A percentile compares a stretch with the other conserved stretches of the same genome.
These are phyloP conservation scores for Hemaris fuciformis DNA, from an alignment of 2,888 invertebrate species.

Conservation along the genomic window DNA sequence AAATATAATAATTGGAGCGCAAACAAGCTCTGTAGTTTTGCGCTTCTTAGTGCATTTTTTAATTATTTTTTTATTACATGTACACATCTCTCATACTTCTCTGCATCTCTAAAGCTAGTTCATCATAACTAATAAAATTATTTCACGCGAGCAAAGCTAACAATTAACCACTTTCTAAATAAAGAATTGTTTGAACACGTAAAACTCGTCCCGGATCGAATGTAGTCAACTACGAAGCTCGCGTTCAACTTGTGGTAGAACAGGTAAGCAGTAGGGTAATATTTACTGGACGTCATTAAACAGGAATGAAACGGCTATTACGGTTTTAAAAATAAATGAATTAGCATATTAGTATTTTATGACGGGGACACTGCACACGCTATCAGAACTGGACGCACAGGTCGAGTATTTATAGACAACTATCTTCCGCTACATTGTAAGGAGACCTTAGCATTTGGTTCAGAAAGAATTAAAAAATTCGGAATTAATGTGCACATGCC, in stretches of 20 bases:
- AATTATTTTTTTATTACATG: too few species aligned
- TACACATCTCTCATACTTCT: too few species aligned
- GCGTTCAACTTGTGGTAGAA: background rate
- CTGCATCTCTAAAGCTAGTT: too few species aligned
- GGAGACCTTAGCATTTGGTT: background rate
- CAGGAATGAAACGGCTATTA: background rate
- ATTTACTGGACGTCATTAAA: background rate
- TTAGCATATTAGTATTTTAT: slow-evolving; percentile 5
- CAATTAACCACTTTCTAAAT: background rate
- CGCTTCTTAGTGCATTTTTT: too few species aligned
- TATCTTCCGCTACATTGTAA: too few species aligned
- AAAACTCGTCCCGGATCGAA: background rate
- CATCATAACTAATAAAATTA: background rate
- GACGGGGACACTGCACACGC: background rate
- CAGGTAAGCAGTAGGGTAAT: background rate
- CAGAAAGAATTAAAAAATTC: too few species aligned
- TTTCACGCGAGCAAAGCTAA: background rate
- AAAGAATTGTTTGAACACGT: background rate
- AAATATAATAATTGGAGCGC: too few species aligned
- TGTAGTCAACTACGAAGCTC: background rate
- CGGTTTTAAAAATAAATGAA: slow-evolving; percentile 3
- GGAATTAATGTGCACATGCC: too few species aligned
- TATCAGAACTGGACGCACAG: background rate
- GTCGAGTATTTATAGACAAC: background rate
- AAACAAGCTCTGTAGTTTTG: too few species aligned